Evolutionary conservation across 2,113 vertebrate genomes (phyloP), one percentile per base, ranked within the genome.

Genomic region (Datnioides undecimradiatus): DNA sequence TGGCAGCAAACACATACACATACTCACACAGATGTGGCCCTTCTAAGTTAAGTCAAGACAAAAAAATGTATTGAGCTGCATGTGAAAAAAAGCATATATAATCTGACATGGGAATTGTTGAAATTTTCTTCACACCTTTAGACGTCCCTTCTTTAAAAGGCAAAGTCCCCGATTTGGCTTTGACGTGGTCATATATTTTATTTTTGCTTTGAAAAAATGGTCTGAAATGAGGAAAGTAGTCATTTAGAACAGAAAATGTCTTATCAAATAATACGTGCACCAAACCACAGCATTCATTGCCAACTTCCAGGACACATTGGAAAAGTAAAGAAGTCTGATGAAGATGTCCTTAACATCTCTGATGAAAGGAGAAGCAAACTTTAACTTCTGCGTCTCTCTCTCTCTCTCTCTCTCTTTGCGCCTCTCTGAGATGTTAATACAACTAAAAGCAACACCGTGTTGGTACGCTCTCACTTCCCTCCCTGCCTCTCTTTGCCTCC

Each of bases 381-480:
- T 78, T 19, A 57, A 51, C 66, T 52, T 60, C 19, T 11, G 8
- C 21, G 27, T 48, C 29, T 41, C 27, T 76, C 38, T 46, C 29
- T 11, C 12, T 25, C 34, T 48, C 29, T 41, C 27, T 76, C 38
- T 46, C 29, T 23, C 4, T 58, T 31, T 38, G n/a, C n/a, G 7
- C 40, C 3, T 48, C 12, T 25, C 23, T 64, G 21, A 78, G 55
- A 81, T 55, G 52, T 64, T 71, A 45, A 69, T 51, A 51, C 58
- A 73, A 58, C 73, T 64, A 36, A 74, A 71, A 73, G 73, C 45
- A 70, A 73, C 57, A 67, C 55, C 3, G 17, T 66, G 57, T 79
- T 49, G 25, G 43, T 80, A 60, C 64, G 38, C 68, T 68, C 81
- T 87, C 74, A 55, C 2, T 71, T 75, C 49, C 46, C 40, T 66